phyloP scores from a whole-genome alignment of 2,888 invertebrate species.

The Embidobia sp. region DNA sequence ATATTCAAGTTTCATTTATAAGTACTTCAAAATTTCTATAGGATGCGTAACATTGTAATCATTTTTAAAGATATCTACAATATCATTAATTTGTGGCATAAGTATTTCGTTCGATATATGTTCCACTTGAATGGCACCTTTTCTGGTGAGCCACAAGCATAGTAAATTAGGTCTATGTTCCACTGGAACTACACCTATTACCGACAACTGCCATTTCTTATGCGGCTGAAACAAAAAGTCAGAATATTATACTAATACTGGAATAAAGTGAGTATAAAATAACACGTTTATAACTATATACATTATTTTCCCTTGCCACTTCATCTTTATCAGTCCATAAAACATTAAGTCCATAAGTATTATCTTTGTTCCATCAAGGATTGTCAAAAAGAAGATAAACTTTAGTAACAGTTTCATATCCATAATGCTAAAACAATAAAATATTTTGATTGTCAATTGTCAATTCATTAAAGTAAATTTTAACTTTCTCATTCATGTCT shows the following conservation, averaged over 20 bases:
- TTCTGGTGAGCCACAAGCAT: constrained; percentile 86
- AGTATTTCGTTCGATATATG: constrained; percentile 82
- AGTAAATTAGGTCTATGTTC: constrained; percentile 85
- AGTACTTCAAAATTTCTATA: constrained; percentile 82
- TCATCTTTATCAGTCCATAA: constrained; percentile 84
- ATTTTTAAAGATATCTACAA: constrained; percentile 82
- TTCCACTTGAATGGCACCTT: constrained; percentile 85
- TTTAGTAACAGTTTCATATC: constrained; percentile 87
- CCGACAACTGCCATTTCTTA: constrained; percentile 84
- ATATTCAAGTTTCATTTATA: constrained; percentile 60
- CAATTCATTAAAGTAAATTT: too few relatives aligned
- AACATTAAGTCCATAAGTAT: constrained; percentile 80
- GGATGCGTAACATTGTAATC: constrained; percentile 82
- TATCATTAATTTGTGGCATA: constrained; percentile 81
- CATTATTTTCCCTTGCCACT: constrained; percentile 65
- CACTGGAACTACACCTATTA: constrained; percentile 85
- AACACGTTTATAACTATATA: too few relatives aligned
- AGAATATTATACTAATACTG: too few relatives aligned
- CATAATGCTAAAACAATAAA: constrained; percentile 80
- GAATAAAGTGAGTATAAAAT: too few relatives aligned
- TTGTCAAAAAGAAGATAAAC: constrained; percentile 85
- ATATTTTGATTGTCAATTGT: too few relatives aligned
- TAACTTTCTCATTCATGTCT: too few relatives aligned
- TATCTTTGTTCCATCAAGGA: constrained; percentile 84
- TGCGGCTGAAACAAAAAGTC: too few relatives aligned